Base-by-base conservation (phyloP, 1,140 invertebrate genomes). In the Nomia melanderi region DNA sequence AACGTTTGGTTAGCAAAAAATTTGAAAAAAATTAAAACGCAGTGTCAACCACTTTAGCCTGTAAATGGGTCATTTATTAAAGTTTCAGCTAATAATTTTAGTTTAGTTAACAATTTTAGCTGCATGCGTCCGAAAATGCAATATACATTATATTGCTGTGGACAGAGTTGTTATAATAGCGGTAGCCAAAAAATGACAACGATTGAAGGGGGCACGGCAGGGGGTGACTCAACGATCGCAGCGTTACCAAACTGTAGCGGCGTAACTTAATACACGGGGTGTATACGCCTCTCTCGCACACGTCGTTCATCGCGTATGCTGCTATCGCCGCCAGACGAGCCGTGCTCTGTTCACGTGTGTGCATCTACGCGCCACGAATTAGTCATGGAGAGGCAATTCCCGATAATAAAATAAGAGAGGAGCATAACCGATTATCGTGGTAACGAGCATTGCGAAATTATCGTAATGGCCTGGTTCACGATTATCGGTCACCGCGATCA, bases 231-330 rank as follows among this genome's bases (percentile, higher is more conserved):
- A 81, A 87, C 83, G 87, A 88, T 88, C 86, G 83, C 83, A 83
- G 71, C 86, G 85, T 86, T 82, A 82, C 81, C 75, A 78, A 81
- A 76, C 81, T 59, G 84, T 86, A 85, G 66, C 78, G 78, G 71
- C 87, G 90, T 89, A 91, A 91, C 88, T 87, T 90, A 89, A 91
- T 88, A 91, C 88, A 75, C 80, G 62, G 86, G 88, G 83, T 50
- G 41, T 89, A 87, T 89, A 90, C 90, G 89, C 90, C 88, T 89
- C 87, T 86, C 83, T 86, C 81, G 85, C 87, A 91, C 89, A 86
- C 88, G 86, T 80, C 57, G 77, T 83, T 84, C 80, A 67, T 72
- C 74, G 79, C 81, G 79, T 69, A 69, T 70, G 78, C 78, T 72
- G 77, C 81, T 86, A 88, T 87, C 86, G 85, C 63, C 63, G 73